These are phyloP conservation scores for Drosophila hawaiiensis DNA, from an alignment of 2,888 invertebrate species.

Conservation along the genomic window DNA sequence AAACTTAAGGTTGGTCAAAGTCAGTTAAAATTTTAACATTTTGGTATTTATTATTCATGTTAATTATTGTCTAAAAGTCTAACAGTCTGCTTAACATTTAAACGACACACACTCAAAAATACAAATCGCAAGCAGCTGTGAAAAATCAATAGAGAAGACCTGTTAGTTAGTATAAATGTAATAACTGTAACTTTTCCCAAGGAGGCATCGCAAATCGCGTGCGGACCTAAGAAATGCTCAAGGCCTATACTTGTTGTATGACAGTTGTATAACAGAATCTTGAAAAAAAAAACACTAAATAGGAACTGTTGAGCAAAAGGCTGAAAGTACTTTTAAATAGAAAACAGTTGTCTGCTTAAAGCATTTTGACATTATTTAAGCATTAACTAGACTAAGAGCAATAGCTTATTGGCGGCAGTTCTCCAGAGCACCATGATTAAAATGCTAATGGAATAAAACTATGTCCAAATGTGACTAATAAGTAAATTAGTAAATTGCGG, in stretches of 20 bases:
- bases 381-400: background rate
- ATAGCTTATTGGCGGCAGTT: background rate
- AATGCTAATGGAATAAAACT: constrained; percentile 47
- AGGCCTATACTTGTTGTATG: constrained; percentile 4
- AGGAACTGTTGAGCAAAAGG: background rate
- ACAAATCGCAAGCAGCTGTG: constrained; percentile 14
- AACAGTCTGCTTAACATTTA: constrained; percentile 12
- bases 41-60: background rate
- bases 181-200: constrained; percentile 16
- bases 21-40: background rate
- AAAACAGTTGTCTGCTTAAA: background rate
- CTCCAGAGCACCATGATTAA: constrained; percentile 48
- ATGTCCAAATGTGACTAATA: background rate
- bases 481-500: background rate
- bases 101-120: constrained; percentile 5
- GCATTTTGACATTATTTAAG: background rate
- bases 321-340: no score
- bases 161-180: background rate
- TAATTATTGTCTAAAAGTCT: constrained; percentile 5
- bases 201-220: constrained; percentile 56
- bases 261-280: constrained; percentile 23
- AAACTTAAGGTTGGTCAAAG: background rate
- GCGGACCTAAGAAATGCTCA: constrained; percentile 37
- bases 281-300: background rate
- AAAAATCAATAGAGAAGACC: constrained; percentile 48